phyloP scores from a whole-genome alignment of 2,797 vertebrate species.

The Fistularia commersonii region DNA sequence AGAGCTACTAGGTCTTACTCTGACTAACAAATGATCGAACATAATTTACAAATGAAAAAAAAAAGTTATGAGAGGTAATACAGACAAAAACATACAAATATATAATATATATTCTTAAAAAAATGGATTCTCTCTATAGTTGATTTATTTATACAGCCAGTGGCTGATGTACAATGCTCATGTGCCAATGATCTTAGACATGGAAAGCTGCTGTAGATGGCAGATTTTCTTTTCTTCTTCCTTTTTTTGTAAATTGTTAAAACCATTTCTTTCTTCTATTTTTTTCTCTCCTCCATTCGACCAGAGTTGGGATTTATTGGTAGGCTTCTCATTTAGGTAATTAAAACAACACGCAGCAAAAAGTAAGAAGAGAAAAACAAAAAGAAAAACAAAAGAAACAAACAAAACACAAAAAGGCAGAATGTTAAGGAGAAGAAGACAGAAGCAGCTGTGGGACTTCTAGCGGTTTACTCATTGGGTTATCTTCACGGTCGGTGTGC shows the following conservation, averaged over 20 bases:
- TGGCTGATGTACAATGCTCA: conserved; percentile 72
- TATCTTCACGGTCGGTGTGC: conserved; percentile 71
- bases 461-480: conserved; percentile 60
- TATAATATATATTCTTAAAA: conserved; percentile 84
- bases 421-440: conserved; percentile 65
- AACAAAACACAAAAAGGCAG: conserved; percentile 40
- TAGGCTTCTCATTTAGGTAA: conserved; percentile 78
- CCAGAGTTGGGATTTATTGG: conserved; percentile 84
- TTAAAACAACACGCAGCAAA: conserved; percentile 76
- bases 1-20: conserved; percentile 69
- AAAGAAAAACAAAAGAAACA: conserved; percentile 13
- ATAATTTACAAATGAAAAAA: conserved; percentile 77
- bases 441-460: conserved; percentile 79
- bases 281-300: conserved; percentile 63
- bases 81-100: conserved; percentile 83
- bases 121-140: conserved; percentile 82
- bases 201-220: conserved; percentile 65
- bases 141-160: conserved; percentile 78
- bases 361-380: conserved; percentile 22
- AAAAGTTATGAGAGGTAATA: conserved; percentile 74
- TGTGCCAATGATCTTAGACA: conserved; percentile 74
- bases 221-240: conserved; percentile 53
- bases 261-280: conserved; percentile 48
- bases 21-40: conserved; percentile 70
- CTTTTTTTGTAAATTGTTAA: conserved; percentile 55